phyloP scores from a whole-genome alignment of 2,113 vertebrate species.

The Heterocephalus glaber region DNA sequence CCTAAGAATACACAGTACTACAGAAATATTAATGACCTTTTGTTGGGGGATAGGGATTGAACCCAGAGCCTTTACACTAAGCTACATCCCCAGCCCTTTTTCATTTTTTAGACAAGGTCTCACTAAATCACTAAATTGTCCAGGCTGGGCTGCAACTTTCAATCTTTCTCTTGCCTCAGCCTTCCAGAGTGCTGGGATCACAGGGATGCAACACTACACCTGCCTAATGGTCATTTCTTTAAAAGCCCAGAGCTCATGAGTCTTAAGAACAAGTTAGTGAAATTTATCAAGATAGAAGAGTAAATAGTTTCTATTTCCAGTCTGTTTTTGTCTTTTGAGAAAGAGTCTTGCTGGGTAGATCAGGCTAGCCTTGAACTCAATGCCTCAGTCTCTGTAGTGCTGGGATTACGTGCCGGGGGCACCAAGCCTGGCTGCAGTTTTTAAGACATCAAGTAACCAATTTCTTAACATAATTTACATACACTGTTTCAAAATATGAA shows the following conservation, averaged over 20 bases:
- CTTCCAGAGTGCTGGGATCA: background rate
- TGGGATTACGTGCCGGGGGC: no score
- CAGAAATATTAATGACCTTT: background rate
- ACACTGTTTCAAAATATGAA: slow-evolving; percentile 46
- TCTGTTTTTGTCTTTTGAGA: background rate
- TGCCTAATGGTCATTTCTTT: no score
- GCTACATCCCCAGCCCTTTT: no score
- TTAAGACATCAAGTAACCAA: slow-evolving; percentile 19
- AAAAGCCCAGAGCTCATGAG: background rate
- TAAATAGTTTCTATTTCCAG: background rate
- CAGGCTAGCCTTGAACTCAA: no score
- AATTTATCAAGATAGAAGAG: background rate
- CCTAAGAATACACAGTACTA: slow-evolving; percentile 23
- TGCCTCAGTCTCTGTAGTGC: no score
- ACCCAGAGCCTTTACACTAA: no score
- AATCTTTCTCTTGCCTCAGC: background rate
- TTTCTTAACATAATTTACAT: background rate
- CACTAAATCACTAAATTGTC: no score
- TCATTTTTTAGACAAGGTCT: no score
- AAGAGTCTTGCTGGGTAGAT: background rate
- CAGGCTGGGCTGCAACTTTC: no score
- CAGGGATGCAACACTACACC: no score
- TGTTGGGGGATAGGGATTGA: background rate
- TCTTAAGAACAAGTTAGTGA: slow-evolving; percentile 26
- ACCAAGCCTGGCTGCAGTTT: background rate